Percentiles rank a stretch among this genome's conserved stretches.
These are phyloP conservation scores for Eilema caniola DNA, from an alignment of 2,888 invertebrate species.

Conservation along the genomic window DNA sequence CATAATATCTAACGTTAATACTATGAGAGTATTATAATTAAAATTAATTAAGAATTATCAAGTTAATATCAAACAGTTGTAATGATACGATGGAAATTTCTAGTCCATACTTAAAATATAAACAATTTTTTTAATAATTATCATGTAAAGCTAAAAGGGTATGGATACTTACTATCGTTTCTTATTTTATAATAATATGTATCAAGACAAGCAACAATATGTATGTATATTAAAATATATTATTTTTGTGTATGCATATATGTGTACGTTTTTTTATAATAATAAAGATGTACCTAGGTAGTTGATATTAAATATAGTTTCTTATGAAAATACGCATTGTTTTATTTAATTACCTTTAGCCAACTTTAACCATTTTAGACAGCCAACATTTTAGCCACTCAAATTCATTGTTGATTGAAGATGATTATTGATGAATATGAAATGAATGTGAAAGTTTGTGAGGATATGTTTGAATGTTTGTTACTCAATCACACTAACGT, in stretches of 20 bases:
- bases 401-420: no score
- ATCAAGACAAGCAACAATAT: background rate
- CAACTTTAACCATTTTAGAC: background rate
- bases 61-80: no score
- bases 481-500: no score
- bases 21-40: background rate
- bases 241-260: background rate
- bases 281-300: background rate
- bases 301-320: constrained; percentile 5
- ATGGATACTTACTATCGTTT: background rate
- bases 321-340: background rate
- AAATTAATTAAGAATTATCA: background rate
- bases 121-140: background rate
- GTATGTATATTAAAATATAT: background rate
- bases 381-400: no score
- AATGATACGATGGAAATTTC: background rate
- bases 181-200: background rate
- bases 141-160: background rate
- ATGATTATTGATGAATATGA: no score
- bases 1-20: background rate
- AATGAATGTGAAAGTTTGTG: no score
- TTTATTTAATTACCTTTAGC: background rate
- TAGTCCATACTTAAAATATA: background rate
- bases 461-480: no score
- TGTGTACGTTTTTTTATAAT: constrained; percentile 2